Percentiles rank a stretch among this genome's conserved stretches.
phyloP scores from a whole-genome alignment of 2,113 vertebrate species.

The Hemiprocne comata region DNA sequence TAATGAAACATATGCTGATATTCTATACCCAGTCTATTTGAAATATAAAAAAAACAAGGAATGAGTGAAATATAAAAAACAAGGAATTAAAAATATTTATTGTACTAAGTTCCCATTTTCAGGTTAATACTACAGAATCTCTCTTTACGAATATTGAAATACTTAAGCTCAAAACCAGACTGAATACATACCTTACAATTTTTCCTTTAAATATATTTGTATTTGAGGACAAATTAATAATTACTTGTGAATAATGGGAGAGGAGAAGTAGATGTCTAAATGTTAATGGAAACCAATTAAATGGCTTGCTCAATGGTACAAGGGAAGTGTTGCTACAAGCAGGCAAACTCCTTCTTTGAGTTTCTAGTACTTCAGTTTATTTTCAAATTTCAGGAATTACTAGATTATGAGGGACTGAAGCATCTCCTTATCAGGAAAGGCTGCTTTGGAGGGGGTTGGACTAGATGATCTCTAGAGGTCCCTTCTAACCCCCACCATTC shows the following conservation, averaged over 20 bases:
- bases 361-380: neutral
- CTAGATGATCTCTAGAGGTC: too few species aligned
- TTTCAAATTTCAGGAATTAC: neutral
- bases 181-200: neutral
- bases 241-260: neutral
- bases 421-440: too few species aligned
- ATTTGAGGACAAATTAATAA: neutral
- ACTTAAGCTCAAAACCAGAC: neutral
- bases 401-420: too few species aligned
- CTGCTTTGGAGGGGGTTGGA: too few species aligned
- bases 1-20: neutral
- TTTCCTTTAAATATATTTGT: neutral
- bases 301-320: neutral
- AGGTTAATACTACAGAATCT: neutral
- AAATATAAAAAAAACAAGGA: neutral
- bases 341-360: neutral
- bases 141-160: neutral
- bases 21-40: neutral
- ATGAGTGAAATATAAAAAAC: neutral
- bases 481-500: too few species aligned
- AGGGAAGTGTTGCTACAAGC: neutral
- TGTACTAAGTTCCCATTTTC: neutral
- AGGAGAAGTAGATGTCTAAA: neutral
- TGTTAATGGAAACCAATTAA: neutral
- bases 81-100: neutral